Base-by-base conservation (phyloP, 1,140 invertebrate species). In the Aphelenchoides fujianensis region DNA sequence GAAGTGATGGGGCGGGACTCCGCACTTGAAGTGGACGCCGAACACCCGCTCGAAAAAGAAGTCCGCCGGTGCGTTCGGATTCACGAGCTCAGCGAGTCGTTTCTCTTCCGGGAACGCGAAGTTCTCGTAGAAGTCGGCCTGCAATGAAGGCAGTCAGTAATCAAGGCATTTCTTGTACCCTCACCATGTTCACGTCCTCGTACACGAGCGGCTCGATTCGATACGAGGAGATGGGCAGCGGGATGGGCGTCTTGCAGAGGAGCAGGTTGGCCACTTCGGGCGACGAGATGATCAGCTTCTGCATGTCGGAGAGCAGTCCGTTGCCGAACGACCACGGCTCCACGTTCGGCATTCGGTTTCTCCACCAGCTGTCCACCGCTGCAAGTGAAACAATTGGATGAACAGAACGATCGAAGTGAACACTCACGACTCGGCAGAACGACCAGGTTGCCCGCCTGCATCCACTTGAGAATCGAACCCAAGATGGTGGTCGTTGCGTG, bases 401-500 rank as follows among this genome's bases (percentile, higher is more conserved):
- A n/a, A n/a, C n/a, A n/a, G n/a, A n/a, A n/a, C n/a, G 53, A 16
- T 16, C 41, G 16, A 61, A 61, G 12, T 53, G 16, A 9, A 61
- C 12, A 32, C 16, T 27, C 35, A 78, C 69, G 67, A 31, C n/a
- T 30, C 9, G 75, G 75, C 2, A 67, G 19, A 0, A 77, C 31
- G 2, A 71, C 35, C 41, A 78, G 59, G 55, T 71, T 77, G 28
- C 76, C 76, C 27, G 71, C 36, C 3, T 54, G 34, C 73, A 79
- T 76, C 76, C 76, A 78, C 66, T 70, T 37, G 12, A 78, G 34
- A 3, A 78, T 16, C 48, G 76, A 77, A 32, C 68, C 66, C 1
- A 78, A 74, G 36, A 80, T 64, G 3, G 76, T 74, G 5, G 72
- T 59, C 3, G 77, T 62, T n/a, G 78, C 78, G 34, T 78, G 76